A percentile compares a stretch with the other conserved stretches of the same genome.
phyloP scores from a whole-genome alignment of 2,888 invertebrate species.

The Girardia tigrina region DNA sequence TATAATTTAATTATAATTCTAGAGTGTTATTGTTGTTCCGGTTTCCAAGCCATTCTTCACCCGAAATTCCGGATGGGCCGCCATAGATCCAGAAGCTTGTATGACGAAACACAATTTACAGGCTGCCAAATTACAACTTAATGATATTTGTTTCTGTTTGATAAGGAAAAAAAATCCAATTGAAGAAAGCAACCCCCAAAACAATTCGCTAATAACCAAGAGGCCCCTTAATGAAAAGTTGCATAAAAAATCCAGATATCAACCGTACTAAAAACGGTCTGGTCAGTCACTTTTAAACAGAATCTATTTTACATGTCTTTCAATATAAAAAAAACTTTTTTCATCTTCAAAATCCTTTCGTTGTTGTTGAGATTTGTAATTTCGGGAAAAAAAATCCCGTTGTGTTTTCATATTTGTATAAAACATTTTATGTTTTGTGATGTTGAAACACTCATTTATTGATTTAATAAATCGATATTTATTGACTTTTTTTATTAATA shows the following conservation, averaged over 20 bases:
- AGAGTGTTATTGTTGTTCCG: background rate
- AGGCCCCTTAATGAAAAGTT: background rate
- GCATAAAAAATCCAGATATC: background rate
- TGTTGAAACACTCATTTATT: slow-evolving; percentile 2
- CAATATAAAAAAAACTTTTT: no score
- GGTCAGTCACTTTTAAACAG: slow-evolving; percentile 23
- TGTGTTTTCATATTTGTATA: slow-evolving; percentile 6
- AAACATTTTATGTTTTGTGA: background rate
- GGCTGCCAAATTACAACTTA: background rate
- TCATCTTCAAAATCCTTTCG: background rate
- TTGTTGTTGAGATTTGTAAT: background rate
- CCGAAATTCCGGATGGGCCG: background rate
- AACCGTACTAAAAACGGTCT: background rate
- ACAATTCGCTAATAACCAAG: background rate
- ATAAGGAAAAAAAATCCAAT: background rate
- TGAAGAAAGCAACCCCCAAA: background rate
- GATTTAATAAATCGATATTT: background rate
- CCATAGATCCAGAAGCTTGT: background rate
- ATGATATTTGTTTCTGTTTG: background rate
- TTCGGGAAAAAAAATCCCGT: background rate
- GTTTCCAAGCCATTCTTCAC: background rate
- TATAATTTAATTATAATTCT: background rate
- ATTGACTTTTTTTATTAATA: no score
- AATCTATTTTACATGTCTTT: slow-evolving; percentile 4
- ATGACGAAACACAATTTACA: background rate